Evolutionary conservation across 1,140 invertebrate genomes (phyloP).

Genomic region (Thrips palmi): DNA sequence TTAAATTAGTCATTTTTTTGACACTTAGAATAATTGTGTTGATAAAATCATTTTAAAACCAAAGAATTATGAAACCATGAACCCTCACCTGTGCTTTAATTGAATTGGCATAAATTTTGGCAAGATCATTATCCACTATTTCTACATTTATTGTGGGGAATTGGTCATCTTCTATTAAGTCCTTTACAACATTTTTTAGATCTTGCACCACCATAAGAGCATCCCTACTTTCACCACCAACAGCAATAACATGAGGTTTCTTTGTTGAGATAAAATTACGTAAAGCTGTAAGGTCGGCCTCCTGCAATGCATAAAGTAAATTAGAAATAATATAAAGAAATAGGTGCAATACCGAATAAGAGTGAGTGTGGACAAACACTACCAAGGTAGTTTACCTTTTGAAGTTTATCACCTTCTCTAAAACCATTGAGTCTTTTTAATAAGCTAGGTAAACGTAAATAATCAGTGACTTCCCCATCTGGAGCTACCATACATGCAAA

Average conservation of each 20-base stretch:
- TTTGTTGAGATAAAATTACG: constrained; percentile 74
- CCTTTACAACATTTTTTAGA: constrained; percentile 53
- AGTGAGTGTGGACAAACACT: not conserved
- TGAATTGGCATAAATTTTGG: constrained; percentile 79
- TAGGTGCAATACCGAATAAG: not conserved
- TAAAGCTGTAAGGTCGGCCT: constrained; percentile 63
- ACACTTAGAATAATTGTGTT: not conserved
- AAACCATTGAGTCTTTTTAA: constrained; percentile 63
- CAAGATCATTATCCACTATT: constrained; percentile 82
- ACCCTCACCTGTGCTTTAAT: constrained; percentile 52
- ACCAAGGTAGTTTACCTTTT: constrained; percentile 31
- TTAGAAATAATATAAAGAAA: not conserved
- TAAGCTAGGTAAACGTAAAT: constrained; percentile 68
- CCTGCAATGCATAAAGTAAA: constrained; percentile 25
- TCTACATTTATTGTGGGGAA: constrained; percentile 78
- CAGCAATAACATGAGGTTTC: constrained; percentile 83
- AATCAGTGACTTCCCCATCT: constrained; percentile 84
- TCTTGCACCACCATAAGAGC: constrained; percentile 74
- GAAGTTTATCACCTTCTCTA: constrained; percentile 45
- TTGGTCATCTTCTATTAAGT: constrained; percentile 65
- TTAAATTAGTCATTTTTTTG: constrained; percentile 1
- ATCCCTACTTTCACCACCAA: constrained; percentile 80
- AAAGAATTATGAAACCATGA: constrained; percentile 8
- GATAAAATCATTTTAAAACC: not conserved
- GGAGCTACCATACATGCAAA: constrained; percentile 74